phyloP scores from a whole-genome alignment of 1,140 invertebrate species.

The Anagrus nilaparvatae region DNA sequence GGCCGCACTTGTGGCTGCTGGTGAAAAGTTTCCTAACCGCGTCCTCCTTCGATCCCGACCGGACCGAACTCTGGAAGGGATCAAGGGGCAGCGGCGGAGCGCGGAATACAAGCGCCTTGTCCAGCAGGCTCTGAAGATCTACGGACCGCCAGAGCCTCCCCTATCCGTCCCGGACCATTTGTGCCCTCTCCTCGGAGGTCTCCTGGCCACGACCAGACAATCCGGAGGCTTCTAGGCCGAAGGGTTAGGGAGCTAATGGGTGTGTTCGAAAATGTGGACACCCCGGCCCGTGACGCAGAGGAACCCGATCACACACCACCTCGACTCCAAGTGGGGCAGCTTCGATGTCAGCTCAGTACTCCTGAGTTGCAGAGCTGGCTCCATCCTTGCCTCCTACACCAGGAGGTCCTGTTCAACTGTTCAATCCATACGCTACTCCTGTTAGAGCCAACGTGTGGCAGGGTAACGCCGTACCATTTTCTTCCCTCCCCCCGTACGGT shows the following conservation, averaged over 20 bases:
- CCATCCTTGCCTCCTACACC: too few relatives aligned
- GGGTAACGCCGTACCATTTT: not conserved
- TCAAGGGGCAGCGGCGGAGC: constrained; percentile 9
- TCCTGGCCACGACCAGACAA: not conserved
- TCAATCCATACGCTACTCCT: not conserved
- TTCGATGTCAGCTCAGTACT: too few relatives aligned
- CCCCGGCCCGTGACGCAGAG: not conserved
- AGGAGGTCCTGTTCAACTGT: not conserved
- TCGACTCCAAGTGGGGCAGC: too few relatives aligned
- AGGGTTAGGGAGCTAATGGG: not conserved
- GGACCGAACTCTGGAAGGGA: constrained; percentile 1
- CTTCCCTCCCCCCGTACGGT: not conserved
- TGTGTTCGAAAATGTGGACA: not conserved
- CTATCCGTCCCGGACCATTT: too few relatives aligned
- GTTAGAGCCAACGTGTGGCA: not conserved
- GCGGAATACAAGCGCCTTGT: constrained; percentile 1
- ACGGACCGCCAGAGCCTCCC: not conserved
- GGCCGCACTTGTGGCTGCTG: not conserved
- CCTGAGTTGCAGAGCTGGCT: too few relatives aligned
- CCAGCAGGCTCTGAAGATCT: not conserved
- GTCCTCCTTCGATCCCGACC: not conserved
- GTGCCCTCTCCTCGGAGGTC: too few relatives aligned
- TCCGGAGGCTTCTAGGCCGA: not conserved
- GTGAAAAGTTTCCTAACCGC: constrained; percentile 2
- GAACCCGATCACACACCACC: not conserved